Percentiles rank a stretch among this genome's conserved stretches.
Evolutionary conservation across 2,113 vertebrate genomes (phyloP).

Genomic region (Periophthalmus modestus): DNA sequence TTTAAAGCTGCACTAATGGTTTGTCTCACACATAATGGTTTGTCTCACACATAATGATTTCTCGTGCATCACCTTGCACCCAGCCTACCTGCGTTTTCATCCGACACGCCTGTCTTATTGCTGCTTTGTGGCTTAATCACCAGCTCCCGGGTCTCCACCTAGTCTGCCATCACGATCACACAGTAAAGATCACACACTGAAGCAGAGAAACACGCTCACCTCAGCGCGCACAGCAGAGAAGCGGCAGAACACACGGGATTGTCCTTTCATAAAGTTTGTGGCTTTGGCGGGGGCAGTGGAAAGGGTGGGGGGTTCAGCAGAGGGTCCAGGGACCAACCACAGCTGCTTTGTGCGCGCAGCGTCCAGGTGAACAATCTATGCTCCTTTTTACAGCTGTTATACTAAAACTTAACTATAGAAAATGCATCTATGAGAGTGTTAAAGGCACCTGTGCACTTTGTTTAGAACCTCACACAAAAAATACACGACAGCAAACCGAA

Average conservation of each 20-base stretch:
- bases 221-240: neutral
- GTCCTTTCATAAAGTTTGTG: constrained; percentile 8
- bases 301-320: constrained; percentile 22
- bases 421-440: no score
- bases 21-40: constrained; percentile 16
- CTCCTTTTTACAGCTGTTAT: neutral
- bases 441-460: neutral
- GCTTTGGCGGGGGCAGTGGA: constrained; percentile 8
- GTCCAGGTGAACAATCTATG: constrained; percentile 28
- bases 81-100: constrained; percentile 46
- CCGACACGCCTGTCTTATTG: constrained; percentile 56
- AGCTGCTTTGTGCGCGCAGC: constrained; percentile 6
- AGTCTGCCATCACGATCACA: neutral
- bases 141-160: constrained; percentile 16
- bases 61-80: constrained; percentile 17
- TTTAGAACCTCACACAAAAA: neutral
- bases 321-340: constrained; percentile 45
- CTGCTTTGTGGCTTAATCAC: neutral
- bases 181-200: no score
- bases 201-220: constrained; percentile 7
- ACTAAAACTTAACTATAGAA: neutral
- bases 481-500: neutral
- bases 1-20: constrained; percentile 9
- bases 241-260: neutral
- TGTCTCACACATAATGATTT: constrained; percentile 7